phyloP scores from a whole-genome alignment of 2,888 invertebrate species.

The Ethmia dodecea region DNA sequence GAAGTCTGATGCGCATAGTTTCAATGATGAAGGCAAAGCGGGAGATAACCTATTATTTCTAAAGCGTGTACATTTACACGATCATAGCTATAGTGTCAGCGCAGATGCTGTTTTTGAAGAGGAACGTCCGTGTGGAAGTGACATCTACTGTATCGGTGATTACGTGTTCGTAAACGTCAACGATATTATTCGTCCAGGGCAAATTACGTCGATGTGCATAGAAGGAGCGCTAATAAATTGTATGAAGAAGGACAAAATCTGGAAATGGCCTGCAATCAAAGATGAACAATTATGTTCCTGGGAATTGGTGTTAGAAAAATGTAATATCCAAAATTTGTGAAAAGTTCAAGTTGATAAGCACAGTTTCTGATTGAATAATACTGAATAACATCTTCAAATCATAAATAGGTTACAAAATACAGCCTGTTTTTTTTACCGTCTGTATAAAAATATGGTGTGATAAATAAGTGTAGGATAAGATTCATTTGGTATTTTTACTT shows the following conservation, averaged over 20 bases:
- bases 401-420: too few relatives aligned
- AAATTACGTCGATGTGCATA: background rate
- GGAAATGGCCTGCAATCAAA: background rate
- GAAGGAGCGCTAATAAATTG: background rate
- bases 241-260: background rate
- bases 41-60: too few relatives aligned
- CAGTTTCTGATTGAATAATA: background rate
- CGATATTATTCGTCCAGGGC: background rate
- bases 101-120: background rate
- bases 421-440: too few relatives aligned
- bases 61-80: too few relatives aligned
- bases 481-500: too few relatives aligned
- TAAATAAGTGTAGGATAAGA: too few relatives aligned
- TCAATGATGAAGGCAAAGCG: background rate
- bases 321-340: background rate
- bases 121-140: background rate
- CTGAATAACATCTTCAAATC: too few relatives aligned
- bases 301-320: background rate
- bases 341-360: background rate
- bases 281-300: background rate
- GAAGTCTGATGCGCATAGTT: background rate
- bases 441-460: too few relatives aligned
- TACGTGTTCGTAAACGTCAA: background rate
- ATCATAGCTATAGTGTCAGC: too few relatives aligned
- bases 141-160: background rate